phyloP scores from a whole-genome alignment of 2,888 invertebrate species.

The Hyalella azteca region DNA sequence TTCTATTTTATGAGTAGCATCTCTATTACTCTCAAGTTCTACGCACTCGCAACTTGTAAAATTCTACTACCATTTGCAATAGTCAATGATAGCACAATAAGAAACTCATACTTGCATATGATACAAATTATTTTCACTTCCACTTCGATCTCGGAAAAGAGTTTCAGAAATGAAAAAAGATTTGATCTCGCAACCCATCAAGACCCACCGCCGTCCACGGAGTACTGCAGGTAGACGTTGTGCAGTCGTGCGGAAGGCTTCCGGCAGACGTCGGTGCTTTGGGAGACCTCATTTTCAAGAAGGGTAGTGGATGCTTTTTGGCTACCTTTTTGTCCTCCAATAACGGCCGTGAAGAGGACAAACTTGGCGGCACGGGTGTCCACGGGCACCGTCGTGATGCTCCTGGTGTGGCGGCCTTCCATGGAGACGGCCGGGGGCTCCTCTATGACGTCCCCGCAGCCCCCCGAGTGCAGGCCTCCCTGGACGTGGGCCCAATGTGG shows the following conservation, averaged over 20 bases:
- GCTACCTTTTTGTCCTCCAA: slow-evolving; percentile 33
- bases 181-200: too few relatives aligned
- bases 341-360: slow-evolving; percentile 51
- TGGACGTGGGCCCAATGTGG: slow-evolving; percentile 47
- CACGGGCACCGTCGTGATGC: slow-evolving; percentile 49
- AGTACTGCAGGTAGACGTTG: slow-evolving; percentile 57
- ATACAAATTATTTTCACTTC: too few relatives aligned
- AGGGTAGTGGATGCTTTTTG: background rate
- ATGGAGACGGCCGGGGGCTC: slow-evolving; percentile 52
- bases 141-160: too few relatives aligned
- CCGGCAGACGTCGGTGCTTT: slow-evolving; percentile 40
- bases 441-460: slow-evolving; percentile 48
- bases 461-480: slow-evolving; percentile 49
- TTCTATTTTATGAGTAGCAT: too few relatives aligned
- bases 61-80: too few relatives aligned
- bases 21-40: too few relatives aligned
- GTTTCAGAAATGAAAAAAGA: too few relatives aligned
- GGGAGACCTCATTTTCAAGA: slow-evolving; percentile 3
- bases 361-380: slow-evolving; percentile 56
- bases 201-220: slow-evolving; percentile 50
- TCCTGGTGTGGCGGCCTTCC: slow-evolving; percentile 48
- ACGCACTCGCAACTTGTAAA: too few relatives aligned
- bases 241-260: slow-evolving; percentile 39
- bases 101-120: too few relatives aligned
- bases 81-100: too few relatives aligned